Conservation (phyloP, 1,140 invertebrate genomes). For the Ceratina japonica region DNA sequence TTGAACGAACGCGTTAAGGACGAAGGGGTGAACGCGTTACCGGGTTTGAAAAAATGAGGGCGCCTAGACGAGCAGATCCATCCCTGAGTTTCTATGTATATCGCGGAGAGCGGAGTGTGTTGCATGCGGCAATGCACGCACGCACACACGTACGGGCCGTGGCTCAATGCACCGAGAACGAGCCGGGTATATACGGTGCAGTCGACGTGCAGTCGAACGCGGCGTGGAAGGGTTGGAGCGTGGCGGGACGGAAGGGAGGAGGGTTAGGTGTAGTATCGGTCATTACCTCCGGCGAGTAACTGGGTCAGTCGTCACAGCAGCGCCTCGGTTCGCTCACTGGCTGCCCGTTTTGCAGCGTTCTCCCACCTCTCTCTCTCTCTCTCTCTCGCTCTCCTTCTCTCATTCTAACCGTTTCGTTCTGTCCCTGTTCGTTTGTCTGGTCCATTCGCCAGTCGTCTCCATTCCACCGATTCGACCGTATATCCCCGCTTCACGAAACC, state of each 20-base stretch:
- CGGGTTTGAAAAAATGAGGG: slow-evolving; percentile 1
- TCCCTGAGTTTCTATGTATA: slow-evolving; percentile 42
- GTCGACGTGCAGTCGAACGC: slow-evolving; percentile 13
- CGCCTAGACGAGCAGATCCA: slow-evolving; percentile 25
- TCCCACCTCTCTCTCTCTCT: slow-evolving; percentile 31
- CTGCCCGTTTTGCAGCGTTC: slow-evolving; percentile 66
- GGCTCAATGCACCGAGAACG: slow-evolving; percentile 39
- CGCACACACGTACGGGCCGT: background rate
- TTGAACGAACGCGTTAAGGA: no score
- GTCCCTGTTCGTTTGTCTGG: slow-evolving; percentile 1
- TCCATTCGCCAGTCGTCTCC: background rate
- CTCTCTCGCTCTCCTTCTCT: background rate
- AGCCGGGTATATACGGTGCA: background rate
- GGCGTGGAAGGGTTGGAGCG: slow-evolving; percentile 45
- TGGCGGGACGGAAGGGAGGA: slow-evolving; percentile 58
- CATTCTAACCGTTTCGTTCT: background rate
- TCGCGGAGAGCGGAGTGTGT: slow-evolving; percentile 25
- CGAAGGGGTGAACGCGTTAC: background rate
- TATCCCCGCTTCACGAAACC: slow-evolving; percentile 43
- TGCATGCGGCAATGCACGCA: slow-evolving; percentile 28
- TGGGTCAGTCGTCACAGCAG: slow-evolving; percentile 79
- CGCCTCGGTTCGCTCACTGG: slow-evolving; percentile 74
- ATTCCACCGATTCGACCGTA: slow-evolving; percentile 18
- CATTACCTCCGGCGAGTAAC: slow-evolving; percentile 79
- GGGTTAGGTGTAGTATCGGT: slow-evolving; percentile 79